Evolutionary conservation across 2,113 vertebrate species (phyloP).

Genomic region (Platichthys stellatus): DNA sequence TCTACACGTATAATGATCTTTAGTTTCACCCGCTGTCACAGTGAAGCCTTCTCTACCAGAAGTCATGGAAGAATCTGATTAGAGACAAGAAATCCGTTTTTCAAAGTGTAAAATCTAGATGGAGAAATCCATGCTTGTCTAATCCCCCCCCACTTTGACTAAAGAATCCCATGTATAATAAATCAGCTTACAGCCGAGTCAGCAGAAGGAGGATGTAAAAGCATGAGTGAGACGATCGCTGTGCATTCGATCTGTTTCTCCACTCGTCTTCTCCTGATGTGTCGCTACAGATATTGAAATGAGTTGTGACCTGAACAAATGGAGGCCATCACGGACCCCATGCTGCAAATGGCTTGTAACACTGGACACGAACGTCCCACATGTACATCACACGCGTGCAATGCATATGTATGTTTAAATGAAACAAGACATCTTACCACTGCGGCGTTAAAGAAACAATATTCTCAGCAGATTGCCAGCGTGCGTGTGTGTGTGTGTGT

Average conservation of each 20-base stretch:
- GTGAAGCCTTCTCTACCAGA: neutral
- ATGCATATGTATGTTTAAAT: constrained; percentile 27
- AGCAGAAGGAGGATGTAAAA: neutral
- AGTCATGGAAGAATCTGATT: neutral
- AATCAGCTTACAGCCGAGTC: neutral
- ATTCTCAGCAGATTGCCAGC: constrained; percentile 27
- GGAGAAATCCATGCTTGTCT: neutral
- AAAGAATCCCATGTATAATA: neutral
- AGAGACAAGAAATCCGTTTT: neutral
- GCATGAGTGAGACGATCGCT: neutral
- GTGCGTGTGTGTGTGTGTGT: constrained; percentile 25
- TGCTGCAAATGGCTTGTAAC: constrained; percentile 5
- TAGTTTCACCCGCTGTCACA: constrained; percentile 11
- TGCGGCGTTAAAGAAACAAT: constrained; percentile 50
- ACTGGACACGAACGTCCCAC: neutral
- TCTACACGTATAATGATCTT: neutral
- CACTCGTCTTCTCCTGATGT: neutral
- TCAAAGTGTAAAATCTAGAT: neutral
- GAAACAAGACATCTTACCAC: constrained; percentile 41
- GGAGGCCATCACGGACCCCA: constrained; percentile 4
- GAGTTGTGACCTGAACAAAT: constrained; percentile 12
- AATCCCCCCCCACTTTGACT: neutral
- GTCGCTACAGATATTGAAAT: neutral
- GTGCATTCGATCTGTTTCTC: neutral
- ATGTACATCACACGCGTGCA: constrained; percentile 21